Conservation (phyloP, 35 echinoderm and acorn worm species). For the Apostichopus japonicus region DNA sequence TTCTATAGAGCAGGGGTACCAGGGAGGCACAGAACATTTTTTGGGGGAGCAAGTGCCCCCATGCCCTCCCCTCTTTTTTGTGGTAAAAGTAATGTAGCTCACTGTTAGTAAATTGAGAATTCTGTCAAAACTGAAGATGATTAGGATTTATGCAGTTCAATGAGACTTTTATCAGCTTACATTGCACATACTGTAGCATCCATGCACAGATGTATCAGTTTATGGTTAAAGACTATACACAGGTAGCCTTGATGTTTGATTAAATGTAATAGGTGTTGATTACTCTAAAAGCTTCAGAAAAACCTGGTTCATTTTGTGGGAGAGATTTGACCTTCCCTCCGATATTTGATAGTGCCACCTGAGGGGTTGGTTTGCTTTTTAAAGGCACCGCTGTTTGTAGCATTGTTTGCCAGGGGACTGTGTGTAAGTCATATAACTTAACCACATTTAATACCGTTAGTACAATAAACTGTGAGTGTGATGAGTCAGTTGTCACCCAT, state of each 20-base stretch:
- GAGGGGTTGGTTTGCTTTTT: slow-evolving; percentile 7
- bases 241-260: not conserved
- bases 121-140: no score
- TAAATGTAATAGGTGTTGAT: slow-evolving; percentile 1
- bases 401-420: not conserved
- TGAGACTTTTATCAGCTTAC: no score
- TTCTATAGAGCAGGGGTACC: no score
- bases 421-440: not conserved
- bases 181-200: no score
- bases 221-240: no score
- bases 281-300: not conserved
- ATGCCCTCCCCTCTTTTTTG: no score
- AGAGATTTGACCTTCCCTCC: not conserved
- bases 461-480: not conserved
- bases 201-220: no score
- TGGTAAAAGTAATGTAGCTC: no score
- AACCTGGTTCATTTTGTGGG: not conserved
- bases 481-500: slow-evolving; percentile 5
- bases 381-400: not conserved
- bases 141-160: no score
- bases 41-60: no score
- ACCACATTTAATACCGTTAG: not conserved
- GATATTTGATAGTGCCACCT: slow-evolving; percentile 4
- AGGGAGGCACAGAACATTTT: no score
- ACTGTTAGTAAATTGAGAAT: no score